Evolutionary conservation across 2,113 vertebrate genomes (phyloP), one percentile per base, ranked within the genome.

Genomic region (Scatophagus argus): DNA sequence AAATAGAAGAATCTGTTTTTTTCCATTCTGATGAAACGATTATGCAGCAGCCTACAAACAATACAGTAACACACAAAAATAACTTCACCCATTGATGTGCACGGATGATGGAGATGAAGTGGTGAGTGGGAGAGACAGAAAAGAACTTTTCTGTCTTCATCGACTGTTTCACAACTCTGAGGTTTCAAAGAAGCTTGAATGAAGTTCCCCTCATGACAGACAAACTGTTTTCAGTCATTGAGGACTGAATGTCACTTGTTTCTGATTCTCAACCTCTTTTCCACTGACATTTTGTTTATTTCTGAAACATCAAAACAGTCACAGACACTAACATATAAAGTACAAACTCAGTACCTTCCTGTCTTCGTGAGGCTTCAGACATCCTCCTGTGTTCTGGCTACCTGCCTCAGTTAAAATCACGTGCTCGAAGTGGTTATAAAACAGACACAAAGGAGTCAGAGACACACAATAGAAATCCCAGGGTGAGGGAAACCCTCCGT

Each of bases 231-330:
- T 80, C 79, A 81, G 74, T 56, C 79, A 60, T 36, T 70, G 38
- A 74, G 38, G 51, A 77, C 51, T 29, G 82, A 93, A 91, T 90
- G 91, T 92, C 90, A 92, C 79, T 74, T 64, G 58, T 83, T 39
- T 89, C 63, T 81, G 64, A 72, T 58, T 79, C 64, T 71, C 55
- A 67, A 69, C 77, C 38, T 88, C 66, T 44, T 93, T 94, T 92
- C 91, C 92, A 82, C 81, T 94, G 93, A 93, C 90, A 93, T 94
- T 93, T 91, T 79, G 29, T 68, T 59, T 71, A 46, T 88, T 79
- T 72, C 25, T 76, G 43, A 86, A 79, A 71, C 43, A 68, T 34
- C 46, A 71, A 23, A 74, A 41, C n/a, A n/a, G 19, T n/a, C 32
- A 23, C 34, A 65, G 9, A 63, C 46, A 29, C 52, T 38, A 9